phyloP scores from a whole-genome alignment of 2,888 invertebrate genomes.

The Xanthia togata region DNA sequence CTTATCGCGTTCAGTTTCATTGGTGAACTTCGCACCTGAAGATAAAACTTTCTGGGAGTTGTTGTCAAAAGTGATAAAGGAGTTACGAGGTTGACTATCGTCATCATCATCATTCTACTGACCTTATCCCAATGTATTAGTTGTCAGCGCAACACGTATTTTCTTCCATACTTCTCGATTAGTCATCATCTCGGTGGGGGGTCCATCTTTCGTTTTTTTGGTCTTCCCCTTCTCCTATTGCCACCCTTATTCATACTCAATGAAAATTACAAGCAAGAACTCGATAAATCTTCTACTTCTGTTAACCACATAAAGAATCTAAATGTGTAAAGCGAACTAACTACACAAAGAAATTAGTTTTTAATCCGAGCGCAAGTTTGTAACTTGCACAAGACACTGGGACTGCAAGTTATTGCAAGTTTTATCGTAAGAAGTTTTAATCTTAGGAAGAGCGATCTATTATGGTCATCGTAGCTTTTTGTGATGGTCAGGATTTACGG shows the following conservation, averaged over 20 bases:
- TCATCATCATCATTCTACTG: neutral
- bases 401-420: slow-evolving; percentile 49
- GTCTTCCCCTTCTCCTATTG: neutral
- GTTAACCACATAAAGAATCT: slow-evolving; percentile 48
- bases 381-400: slow-evolving; percentile 50
- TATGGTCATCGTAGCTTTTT: slow-evolving; percentile 47
- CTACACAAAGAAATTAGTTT: slow-evolving; percentile 64
- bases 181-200: neutral
- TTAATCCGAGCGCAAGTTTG: slow-evolving; percentile 58
- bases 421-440: slow-evolving; percentile 60
- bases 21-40: too few relatives aligned
- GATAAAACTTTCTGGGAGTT: neutral
- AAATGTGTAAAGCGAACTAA: slow-evolving; percentile 40
- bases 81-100: neutral
- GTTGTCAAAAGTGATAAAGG: neutral
- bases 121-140: neutral
- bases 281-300: slow-evolving; percentile 30
- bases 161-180: neutral
- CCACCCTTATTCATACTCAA: neutral
- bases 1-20: too few relatives aligned
- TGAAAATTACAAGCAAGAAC: slow-evolving; percentile 1
- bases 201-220: neutral
- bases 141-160: neutral
- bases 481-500: slow-evolving; percentile 30
- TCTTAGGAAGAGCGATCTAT: slow-evolving; percentile 53